phyloP scores from a whole-genome alignment of 2,888 invertebrate species.

The Apeira syringaria region DNA sequence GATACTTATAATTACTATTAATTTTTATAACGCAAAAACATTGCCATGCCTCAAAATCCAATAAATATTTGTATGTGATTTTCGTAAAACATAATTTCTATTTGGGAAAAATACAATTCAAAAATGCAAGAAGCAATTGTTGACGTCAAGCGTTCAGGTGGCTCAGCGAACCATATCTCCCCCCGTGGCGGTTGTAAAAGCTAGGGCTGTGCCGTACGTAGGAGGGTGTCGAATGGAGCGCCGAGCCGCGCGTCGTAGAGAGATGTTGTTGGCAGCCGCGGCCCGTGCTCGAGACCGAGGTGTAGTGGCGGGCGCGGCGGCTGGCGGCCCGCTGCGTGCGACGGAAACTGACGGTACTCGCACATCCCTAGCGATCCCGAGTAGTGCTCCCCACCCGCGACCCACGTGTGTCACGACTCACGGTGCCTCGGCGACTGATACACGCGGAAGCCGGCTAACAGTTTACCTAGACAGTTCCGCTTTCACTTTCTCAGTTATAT shows the following conservation, averaged over 20 bases:
- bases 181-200: slow-evolving; percentile 56
- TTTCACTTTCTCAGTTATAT: too few species aligned
- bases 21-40: too few species aligned
- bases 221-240: slow-evolving; percentile 79
- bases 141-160: slow-evolving; percentile 29
- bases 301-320: slow-evolving; percentile 82
- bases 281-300: slow-evolving; percentile 80
- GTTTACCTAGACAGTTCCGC: slow-evolving; percentile 2
- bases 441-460: neutral
- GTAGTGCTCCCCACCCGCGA: slow-evolving; percentile 18
- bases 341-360: slow-evolving; percentile 78
- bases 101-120: too few species aligned
- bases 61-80: too few species aligned
- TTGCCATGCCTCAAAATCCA: too few species aligned
- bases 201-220: slow-evolving; percentile 70
- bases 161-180: slow-evolving; percentile 40
- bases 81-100: too few species aligned
- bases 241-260: slow-evolving; percentile 76
- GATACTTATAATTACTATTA: too few species aligned
- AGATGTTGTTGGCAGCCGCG: slow-evolving; percentile 82
- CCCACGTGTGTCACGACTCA: slow-evolving; percentile 8
- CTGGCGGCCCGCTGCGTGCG: slow-evolving; percentile 74
- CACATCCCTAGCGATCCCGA: slow-evolving; percentile 36
- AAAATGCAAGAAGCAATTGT: too few species aligned
- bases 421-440: neutral